Evolutionary conservation across 2,888 invertebrate species (phyloP).

Genomic region (Parasteatoda lunata): DNA sequence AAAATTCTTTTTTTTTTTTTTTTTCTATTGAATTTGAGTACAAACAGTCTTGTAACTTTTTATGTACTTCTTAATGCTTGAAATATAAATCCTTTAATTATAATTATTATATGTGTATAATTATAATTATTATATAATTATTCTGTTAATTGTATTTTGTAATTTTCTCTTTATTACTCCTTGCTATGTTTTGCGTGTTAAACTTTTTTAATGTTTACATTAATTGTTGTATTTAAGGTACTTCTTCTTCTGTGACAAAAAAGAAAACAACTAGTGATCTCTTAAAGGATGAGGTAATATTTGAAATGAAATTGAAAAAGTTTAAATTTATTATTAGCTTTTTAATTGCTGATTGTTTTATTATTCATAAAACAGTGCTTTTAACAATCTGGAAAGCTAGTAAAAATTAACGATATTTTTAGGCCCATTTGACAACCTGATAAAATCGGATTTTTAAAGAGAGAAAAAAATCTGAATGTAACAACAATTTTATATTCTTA

Average conservation of each 20-base stretch:
- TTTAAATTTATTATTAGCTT: no score
- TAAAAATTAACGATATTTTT: neutral
- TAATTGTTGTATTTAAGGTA: conserved; percentile 3
- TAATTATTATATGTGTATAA: neutral
- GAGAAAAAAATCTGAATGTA: no score
- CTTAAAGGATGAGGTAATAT: conserved; percentile 12
- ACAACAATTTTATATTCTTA: no score
- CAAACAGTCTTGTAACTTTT: no score
- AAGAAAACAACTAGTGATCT: conserved; percentile 14
- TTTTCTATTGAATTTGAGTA: no score
- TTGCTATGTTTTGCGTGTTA: neutral
- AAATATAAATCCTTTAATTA: neutral
- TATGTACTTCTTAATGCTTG: no score
- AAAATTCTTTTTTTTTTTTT: no score
- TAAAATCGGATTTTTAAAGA: no score
- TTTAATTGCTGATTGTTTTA: no score
- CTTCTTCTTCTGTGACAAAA: neutral
- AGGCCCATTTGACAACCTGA: neutral
- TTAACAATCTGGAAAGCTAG: neutral
- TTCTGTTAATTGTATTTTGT: neutral
- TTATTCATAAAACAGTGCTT: neutral
- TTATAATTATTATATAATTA: no score
- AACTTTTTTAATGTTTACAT: neutral
- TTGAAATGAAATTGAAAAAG: no score
- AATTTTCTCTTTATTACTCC: neutral